Base-by-base conservation (phyloP, 1,140 invertebrate genomes). In the Lasaia peninsularis region DNA sequence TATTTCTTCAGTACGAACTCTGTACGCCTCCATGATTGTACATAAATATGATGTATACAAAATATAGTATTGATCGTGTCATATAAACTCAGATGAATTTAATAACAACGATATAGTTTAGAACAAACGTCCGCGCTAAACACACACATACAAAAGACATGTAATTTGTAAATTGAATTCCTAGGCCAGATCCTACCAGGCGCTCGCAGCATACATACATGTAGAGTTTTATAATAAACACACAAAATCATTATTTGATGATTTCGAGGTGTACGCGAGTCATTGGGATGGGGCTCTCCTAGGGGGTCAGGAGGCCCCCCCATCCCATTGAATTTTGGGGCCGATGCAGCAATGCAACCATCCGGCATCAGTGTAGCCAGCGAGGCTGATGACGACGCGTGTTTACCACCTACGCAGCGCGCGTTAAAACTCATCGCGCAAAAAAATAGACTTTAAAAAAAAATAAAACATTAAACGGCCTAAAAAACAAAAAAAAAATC, bases 211-310 rank as follows among this genome's bases (percentile, higher is more conserved):
- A 58, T 50, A 20, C 56, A 67, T 71, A 68, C 65, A 60, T 69
- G 60, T 65, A 52, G 55, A 74, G 71, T 86, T 83, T 88, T 88
- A 86, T 85, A 78, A 80, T 85, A 83, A 85, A 84, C 82, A 84
- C 73, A 74, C 75, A 79, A 85, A 86, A 88, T 86, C 85, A 88
- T 88, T 88, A 86, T 85, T 86, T 86, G 85, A 88, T 86, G 83
- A 88, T 88, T 86, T 73, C 73, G 75, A 74, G 78, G 82, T 73
- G 73, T 66, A 73, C 71, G 79, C 75, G 83, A 73, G 69, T 75
- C 73, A 78, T 79, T 72, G 80, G 83, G 69, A 73, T 80, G 78
- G 70, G 80, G 55, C 14, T 50, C 66, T 60, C 60, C 31, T 28
- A 44, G 63, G 79, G 69, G 59, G 64, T 63, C 54, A 52, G 62